Conservation (phyloP, 2,888 invertebrate species). For the Aleiodes leptofemur region DNA sequence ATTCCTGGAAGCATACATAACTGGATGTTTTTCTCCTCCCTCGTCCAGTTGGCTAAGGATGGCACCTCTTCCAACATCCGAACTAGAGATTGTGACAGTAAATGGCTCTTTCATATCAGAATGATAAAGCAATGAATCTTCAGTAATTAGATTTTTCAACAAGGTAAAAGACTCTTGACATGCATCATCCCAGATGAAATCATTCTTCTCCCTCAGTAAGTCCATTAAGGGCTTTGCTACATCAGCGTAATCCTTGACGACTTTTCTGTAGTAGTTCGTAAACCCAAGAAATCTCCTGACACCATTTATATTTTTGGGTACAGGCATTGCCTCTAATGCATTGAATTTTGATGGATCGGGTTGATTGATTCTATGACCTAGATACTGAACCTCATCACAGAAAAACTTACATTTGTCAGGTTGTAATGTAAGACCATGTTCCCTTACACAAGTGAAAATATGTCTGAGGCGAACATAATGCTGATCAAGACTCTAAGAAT, state of each 20-base stretch:
- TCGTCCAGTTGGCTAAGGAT: background rate
- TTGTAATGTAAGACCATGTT: slow-evolving; percentile 31
- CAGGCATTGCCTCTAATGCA: slow-evolving; percentile 43
- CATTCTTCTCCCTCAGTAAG: slow-evolving; percentile 54
- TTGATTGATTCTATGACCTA: slow-evolving; percentile 59
- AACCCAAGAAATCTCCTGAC: slow-evolving; percentile 57
- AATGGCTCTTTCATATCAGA: no score
- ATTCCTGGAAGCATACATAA: slow-evolving; percentile 23
- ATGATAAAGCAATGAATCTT: slow-evolving; percentile 42
- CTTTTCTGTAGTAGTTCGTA: slow-evolving; percentile 57
- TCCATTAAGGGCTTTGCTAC: slow-evolving; percentile 57
- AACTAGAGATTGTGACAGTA: no score
- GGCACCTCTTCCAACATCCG: no score
- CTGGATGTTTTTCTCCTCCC: slow-evolving; percentile 21
- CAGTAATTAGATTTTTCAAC: slow-evolving; percentile 44
- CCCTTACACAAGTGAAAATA: slow-evolving; percentile 32
- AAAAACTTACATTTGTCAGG: slow-evolving; percentile 53
- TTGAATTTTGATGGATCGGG: slow-evolving; percentile 56
- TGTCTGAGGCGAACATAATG: slow-evolving; percentile 34
- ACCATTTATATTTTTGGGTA: slow-evolving; percentile 49
- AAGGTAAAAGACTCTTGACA: slow-evolving; percentile 49
- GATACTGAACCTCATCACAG: slow-evolving; percentile 51
- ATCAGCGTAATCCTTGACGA: slow-evolving; percentile 55
- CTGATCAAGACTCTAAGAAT: slow-evolving; percentile 26
- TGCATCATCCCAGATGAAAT: slow-evolving; percentile 48